phyloP scores from a whole-genome alignment of 2,888 invertebrate genomes.

The Agonopterix heracliana region DNA sequence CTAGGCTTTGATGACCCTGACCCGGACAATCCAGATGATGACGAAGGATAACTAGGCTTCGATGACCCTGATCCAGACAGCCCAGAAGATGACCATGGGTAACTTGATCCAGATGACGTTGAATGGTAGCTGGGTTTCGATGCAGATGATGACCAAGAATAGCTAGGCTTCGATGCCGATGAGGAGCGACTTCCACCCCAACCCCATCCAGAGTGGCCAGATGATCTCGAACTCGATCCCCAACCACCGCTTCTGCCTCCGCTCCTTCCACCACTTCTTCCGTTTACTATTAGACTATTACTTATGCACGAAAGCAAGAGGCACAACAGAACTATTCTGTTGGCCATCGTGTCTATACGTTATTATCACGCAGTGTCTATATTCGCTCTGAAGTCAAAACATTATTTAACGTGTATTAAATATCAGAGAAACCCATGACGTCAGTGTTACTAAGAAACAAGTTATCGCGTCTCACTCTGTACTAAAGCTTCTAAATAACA shows the following conservation, averaged over 20 bases:
- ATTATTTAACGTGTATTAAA: too few species aligned
- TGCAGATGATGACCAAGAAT: constrained; percentile 8
- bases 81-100: constrained; percentile 12
- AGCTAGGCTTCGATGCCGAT: constrained; percentile 10
- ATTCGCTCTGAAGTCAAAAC: too few species aligned
- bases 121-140: constrained; percentile 6
- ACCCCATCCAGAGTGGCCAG: neutral
- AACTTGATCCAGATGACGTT: constrained; percentile 7
- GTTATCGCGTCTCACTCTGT: too few species aligned
- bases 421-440: too few species aligned
- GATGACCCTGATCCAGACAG: constrained; percentile 4
- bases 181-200: constrained; percentile 3
- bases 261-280: constrained; percentile 21
- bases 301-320: constrained; percentile 39
- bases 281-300: constrained; percentile 34
- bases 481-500: too few species aligned
- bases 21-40: constrained; percentile 10
- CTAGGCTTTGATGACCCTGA: constrained; percentile 6
- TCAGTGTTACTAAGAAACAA: too few species aligned
- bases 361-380: neutral
- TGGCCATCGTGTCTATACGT: constrained; percentile 37
- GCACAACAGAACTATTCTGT: constrained; percentile 46
- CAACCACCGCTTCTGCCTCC: neutral
- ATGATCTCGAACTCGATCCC: constrained; percentile 1
- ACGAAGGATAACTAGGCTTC: constrained; percentile 11